Evolutionary conservation across 2,888 invertebrate genomes (phyloP).

Genomic region (Agelastica alni): DNA sequence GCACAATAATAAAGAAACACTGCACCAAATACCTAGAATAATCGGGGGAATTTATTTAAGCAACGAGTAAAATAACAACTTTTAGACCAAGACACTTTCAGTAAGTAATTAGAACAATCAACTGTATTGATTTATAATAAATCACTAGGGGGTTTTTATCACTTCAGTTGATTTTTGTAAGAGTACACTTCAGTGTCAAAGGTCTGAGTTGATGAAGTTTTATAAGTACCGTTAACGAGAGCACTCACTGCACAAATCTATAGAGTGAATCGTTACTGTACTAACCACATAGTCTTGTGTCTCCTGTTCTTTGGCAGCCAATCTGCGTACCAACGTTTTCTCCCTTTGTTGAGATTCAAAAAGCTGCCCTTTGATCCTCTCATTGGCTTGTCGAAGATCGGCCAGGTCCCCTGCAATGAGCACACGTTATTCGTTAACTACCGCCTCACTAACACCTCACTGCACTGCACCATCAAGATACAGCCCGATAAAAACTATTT

Average conservation of each 20-base stretch:
- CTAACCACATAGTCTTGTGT: slow-evolving; percentile 94
- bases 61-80: neutral
- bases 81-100: slow-evolving; percentile 19
- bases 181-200: slow-evolving; percentile 21
- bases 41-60: slow-evolving; percentile 2
- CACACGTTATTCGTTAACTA: slow-evolving; percentile 38
- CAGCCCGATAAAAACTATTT: slow-evolving; percentile 32
- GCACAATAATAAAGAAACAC: slow-evolving; percentile 18
- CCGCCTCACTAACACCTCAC: slow-evolving; percentile 38
- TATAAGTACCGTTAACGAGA: slow-evolving; percentile 21
- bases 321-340: slow-evolving; percentile 86
- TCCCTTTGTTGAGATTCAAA: slow-evolving; percentile 88
- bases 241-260: slow-evolving; percentile 42
- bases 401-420: slow-evolving; percentile 69
- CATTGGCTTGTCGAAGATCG: slow-evolving; percentile 76
- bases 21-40: slow-evolving; percentile 3
- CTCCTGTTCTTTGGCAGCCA: slow-evolving; percentile 96
- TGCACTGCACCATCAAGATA: slow-evolving; percentile 45
- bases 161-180: slow-evolving; percentile 16
- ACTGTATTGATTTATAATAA: slow-evolving; percentile 12
- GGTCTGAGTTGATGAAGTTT: slow-evolving; percentile 19
- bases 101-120: slow-evolving; percentile 9
- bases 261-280: slow-evolving; percentile 49
- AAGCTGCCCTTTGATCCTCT: slow-evolving; percentile 79
- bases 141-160: slow-evolving; percentile 14